A percentile compares a stretch with the other conserved stretches of the same genome.
These are phyloP conservation scores for Phrynocephalus vlangalii DNA, from an alignment of 2,797 vertebrate species.

Conservation along the genomic window DNA sequence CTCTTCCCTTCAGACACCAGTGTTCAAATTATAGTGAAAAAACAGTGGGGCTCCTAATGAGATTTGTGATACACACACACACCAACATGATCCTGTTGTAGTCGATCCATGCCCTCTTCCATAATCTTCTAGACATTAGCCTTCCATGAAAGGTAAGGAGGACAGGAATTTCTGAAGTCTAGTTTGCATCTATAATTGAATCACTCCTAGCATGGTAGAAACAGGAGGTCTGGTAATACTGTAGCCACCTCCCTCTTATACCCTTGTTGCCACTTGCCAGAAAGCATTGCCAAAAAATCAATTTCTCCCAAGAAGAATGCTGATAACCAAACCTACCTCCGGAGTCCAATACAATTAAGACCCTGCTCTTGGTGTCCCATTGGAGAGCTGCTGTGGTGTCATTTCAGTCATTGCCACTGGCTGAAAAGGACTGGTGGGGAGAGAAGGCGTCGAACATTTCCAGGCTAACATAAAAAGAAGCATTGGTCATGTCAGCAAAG, in stretches of 20 bases:
- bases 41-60: no score
- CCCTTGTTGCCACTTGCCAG: no score
- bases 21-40: neutral
- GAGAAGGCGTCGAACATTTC: neutral
- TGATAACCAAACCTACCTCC: conserved; percentile 57
- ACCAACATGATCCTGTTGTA: neutral
- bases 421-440: neutral
- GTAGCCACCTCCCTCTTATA: no score
- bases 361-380: conserved; percentile 45
- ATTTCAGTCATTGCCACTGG: neutral
- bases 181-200: no score
- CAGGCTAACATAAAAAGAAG: conserved; percentile 60
- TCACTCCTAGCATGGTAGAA: no score
- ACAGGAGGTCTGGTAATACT: no score
- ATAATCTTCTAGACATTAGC: neutral
- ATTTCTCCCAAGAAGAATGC: conserved; percentile 19
- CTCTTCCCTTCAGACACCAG: no score
- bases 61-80: no score
- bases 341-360: conserved; percentile 36
- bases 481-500: conserved; percentile 1
- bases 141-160: no score
- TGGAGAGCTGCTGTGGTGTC: neutral
- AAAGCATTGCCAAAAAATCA: neutral
- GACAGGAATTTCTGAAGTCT: no score
- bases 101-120: neutral